Evolutionary conservation across 2,113 vertebrate genomes (phyloP).

Genomic region (Smithornis capensis): DNA sequence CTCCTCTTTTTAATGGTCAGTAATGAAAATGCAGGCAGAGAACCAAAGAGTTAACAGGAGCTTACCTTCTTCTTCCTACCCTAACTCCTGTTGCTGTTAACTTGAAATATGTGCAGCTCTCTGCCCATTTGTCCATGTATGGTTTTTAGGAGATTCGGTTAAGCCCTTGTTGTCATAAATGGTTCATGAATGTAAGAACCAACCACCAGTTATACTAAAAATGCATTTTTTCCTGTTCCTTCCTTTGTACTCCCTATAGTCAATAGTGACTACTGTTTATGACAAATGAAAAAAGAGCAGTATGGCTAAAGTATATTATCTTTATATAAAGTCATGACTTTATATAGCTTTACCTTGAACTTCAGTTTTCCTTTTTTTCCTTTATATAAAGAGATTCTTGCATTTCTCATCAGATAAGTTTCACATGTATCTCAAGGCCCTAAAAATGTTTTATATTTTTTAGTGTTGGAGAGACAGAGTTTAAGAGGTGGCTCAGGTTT

Average conservation of each 20-base stretch:
- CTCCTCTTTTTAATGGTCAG: background rate
- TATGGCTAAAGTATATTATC: background rate
- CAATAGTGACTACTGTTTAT: background rate
- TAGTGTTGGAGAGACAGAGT: background rate
- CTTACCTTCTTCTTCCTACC: background rate
- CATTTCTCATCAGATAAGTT: background rate
- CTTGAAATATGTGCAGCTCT: background rate
- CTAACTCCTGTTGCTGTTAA: background rate
- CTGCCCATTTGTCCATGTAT: background rate
- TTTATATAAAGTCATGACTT: background rate
- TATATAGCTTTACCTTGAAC: background rate
- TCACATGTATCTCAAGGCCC: background rate
- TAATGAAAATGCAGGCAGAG: background rate
- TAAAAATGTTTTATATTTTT: background rate
- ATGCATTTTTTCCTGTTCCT: background rate
- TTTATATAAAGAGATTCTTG: background rate
- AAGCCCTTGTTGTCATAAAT: background rate
- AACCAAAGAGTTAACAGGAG: background rate
- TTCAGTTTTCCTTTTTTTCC: background rate
- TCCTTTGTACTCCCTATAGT: background rate
- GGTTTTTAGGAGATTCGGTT: background rate
- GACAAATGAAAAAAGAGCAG: background rate
- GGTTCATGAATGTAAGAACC: background rate
- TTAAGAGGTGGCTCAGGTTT: background rate
- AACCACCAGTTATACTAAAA: background rate